Evolutionary conservation across 2,113 vertebrate genomes (phyloP).

Genomic region (Gopherus flavomarginatus): DNA sequence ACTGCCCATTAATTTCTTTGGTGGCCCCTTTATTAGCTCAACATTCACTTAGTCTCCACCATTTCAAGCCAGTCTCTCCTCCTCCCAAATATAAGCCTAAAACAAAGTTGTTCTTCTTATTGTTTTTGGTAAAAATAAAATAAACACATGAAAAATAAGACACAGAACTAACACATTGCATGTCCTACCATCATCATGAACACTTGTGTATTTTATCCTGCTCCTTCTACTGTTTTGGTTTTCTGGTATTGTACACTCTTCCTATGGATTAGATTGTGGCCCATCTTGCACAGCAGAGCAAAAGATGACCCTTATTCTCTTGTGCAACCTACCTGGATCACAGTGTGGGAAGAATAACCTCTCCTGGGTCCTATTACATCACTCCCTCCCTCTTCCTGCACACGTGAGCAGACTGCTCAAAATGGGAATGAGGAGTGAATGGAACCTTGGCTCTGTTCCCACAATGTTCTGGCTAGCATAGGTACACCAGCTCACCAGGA

Average conservation of each 20-base stretch:
- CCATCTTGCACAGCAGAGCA: background rate
- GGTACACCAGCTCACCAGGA: background rate
- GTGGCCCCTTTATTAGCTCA: background rate
- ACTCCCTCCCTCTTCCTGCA: background rate
- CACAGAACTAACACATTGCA: no score
- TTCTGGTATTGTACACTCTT: background rate
- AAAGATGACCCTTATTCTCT: background rate
- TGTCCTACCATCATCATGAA: no score
- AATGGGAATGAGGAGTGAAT: background rate
- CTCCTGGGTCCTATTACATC: background rate
- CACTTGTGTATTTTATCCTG: no score
- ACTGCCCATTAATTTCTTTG: no score
- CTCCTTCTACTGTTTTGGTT: background rate
- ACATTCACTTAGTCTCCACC: background rate
- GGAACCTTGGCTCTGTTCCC: background rate
- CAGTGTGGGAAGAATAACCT: rapidly evolving
- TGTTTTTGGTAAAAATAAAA: background rate
- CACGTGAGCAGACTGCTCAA: background rate
- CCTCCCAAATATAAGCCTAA: background rate
- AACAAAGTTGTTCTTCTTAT: rapidly evolving
- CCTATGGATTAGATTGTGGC: background rate
- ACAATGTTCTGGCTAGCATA: background rate
- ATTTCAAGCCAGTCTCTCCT: background rate
- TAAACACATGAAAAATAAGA: background rate
- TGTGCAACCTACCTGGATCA: background rate